Conservation (phyloP, 2,888 invertebrate genomes). For the Synergus japonicus region DNA sequence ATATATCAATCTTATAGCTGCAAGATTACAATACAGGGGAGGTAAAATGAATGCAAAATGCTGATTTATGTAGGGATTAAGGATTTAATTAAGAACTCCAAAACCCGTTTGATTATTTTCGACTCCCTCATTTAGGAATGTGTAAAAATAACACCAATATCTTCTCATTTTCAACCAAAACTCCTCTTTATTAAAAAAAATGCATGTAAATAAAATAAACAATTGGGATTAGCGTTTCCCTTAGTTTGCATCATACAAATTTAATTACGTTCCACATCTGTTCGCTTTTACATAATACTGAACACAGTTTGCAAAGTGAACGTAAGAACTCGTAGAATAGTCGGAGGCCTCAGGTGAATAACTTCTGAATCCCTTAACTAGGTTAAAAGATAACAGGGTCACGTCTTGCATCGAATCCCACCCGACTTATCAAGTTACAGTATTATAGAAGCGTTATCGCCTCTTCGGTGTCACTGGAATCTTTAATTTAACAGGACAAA, state of each 20-base stretch:
- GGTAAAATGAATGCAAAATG: too few relatives aligned
- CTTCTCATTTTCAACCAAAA: too few relatives aligned
- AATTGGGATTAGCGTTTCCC: too few relatives aligned
- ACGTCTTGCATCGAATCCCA: conserved; percentile 43
- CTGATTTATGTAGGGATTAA: too few relatives aligned
- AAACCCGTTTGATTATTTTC: too few relatives aligned
- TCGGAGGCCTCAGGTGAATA: conserved; percentile 25
- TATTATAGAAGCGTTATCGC: conserved; percentile 42
- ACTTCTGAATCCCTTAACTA: conserved; percentile 37
- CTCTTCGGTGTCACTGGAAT: conserved; percentile 27
- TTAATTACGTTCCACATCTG: background rate
- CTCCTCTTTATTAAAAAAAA: too few relatives aligned
- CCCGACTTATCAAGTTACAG: conserved; percentile 47
- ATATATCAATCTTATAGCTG: background rate
- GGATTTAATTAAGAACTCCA: too few relatives aligned
- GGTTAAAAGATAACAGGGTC: conserved; percentile 51
- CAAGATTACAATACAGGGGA: background rate
- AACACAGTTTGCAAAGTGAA: background rate
- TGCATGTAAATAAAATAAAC: too few relatives aligned
- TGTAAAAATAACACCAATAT: too few relatives aligned
- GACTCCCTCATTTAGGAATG: too few relatives aligned
- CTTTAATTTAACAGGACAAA: conserved; percentile 12
- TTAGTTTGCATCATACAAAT: too few relatives aligned
- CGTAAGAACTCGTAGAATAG: conserved; percentile 35
- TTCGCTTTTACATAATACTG: background rate